Conservation (phyloP, 2,888 invertebrate genomes). For the Harmothoe impar region DNA sequence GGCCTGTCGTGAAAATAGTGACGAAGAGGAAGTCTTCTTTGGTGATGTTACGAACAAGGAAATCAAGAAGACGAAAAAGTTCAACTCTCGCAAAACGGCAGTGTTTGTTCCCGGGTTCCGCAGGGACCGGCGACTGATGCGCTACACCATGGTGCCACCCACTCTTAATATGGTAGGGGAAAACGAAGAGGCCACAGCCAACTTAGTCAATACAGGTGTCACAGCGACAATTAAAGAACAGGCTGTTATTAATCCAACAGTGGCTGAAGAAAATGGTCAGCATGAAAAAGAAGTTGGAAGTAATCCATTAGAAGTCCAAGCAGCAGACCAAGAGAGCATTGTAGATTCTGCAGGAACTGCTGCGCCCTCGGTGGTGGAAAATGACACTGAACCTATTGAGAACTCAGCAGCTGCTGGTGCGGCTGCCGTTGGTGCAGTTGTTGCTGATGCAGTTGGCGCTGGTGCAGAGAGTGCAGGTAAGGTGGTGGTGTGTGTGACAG, state of each 20-base stretch:
- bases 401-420: background rate
- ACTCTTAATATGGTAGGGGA: background rate
- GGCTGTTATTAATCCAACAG: too few relatives aligned
- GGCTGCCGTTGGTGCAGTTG: background rate
- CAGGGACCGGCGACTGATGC: constrained; percentile 34
- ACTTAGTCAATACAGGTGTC: background rate
- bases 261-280: background rate
- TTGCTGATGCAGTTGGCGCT: background rate
- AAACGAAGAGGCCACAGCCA: background rate
- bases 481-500: background rate
- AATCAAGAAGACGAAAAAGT: constrained; percentile 28
- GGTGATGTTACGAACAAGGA: constrained; percentile 55
- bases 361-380: background rate
- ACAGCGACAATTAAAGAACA: background rate
- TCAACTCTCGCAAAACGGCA: constrained; percentile 18
- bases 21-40: constrained; percentile 51
- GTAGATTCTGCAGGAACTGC: too few relatives aligned
- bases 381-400: background rate
- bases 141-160: background rate
- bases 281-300: background rate
- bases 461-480: background rate
- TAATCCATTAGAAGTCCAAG: background rate
- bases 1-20: background rate
- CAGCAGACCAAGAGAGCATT: background rate
- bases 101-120: constrained; percentile 47